These are phyloP conservation scores for Porites cylindrica DNA, from an alignment of 92 coral and sea anemone species.

Conservation along the genomic window DNA sequence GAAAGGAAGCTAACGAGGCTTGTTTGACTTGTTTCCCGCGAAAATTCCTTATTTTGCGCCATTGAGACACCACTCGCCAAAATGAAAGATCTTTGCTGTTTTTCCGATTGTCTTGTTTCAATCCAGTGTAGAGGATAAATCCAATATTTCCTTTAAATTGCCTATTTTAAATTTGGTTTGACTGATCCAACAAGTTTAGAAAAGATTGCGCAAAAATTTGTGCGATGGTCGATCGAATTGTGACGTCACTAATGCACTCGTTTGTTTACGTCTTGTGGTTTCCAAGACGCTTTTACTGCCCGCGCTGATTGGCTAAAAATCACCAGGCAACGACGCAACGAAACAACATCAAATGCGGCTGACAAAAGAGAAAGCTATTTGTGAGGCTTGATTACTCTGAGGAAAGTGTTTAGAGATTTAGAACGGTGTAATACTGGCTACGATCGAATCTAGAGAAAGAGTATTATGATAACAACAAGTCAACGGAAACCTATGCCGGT, in stretches of 20 bases:
- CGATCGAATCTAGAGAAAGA: slow-evolving; percentile 26
- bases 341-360: slow-evolving; percentile 96
- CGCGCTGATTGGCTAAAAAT: slow-evolving; percentile 92
- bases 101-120: neutral
- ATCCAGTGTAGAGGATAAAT: neutral
- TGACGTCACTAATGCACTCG: slow-evolving; percentile 71
- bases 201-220: neutral
- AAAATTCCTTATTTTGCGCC: no score
- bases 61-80: neutral
- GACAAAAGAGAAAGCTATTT: slow-evolving; percentile 88
- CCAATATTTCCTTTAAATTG: neutral
- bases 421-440: slow-evolving; percentile 31
- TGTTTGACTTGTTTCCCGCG: no score
- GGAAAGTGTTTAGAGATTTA: slow-evolving; percentile 41
- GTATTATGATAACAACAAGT: slow-evolving; percentile 85
- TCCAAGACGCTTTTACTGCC: slow-evolving; percentile 88
- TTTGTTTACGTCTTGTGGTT: slow-evolving; percentile 95
- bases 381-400: slow-evolving; percentile 65
- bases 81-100: no score
- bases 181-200: neutral
- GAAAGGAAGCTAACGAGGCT: no score
- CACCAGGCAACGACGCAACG: slow-evolving; percentile 98
- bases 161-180: neutral
- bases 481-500: slow-evolving; percentile 93
- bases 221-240: neutral